Base-by-base conservation (phyloP, 2,113 vertebrate genomes). In the Aplodontia rufa region DNA sequence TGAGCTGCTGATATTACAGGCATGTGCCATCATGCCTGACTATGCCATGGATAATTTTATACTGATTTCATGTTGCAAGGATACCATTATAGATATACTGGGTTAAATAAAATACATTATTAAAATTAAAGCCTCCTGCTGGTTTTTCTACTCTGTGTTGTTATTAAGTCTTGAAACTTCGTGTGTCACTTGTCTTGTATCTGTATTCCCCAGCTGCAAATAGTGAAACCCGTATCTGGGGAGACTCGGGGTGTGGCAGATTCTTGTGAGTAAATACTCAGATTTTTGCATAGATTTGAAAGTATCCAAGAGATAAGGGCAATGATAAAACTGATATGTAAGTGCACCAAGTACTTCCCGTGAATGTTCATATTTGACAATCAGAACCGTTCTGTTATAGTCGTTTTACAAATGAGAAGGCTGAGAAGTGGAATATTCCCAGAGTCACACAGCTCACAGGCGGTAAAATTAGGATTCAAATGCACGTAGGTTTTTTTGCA, bases 211-310 rank as follows among this genome's bases (percentile, higher is more conserved):
- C n/a, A n/a, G n/a, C n/a, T n/a, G n/a, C n/a, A n/a, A n/a, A n/a
- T n/a, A n/a, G n/a, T n/a, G n/a, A n/a, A n/a, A n/a, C n/a, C n/a
- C n/a, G n/a, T n/a, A n/a, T n/a, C n/a, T n/a, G n/a, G n/a, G n/a
- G n/a, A n/a, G n/a, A n/a, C n/a, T n/a, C n/a, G n/a, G n/a, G n/a
- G n/a, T n/a, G n/a, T n/a, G n/a, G n/a, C n/a, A n/a, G n/a, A n/a
- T n/a, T n/a, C n/a, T n/a, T n/a, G n/a, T n/a, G n/a, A n/a, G n/a
- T 87, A 24, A 42, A 84, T 26, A 20, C 20, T 26, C 19, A 76
- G 24, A 5, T 3, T 60, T 9, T 19, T 4, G 0, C 13, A 74
- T 2, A 72, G 9, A 17, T 4, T 35, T 13, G 10, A 11, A 37
- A 30, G 45, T 20, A 1, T 16, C 32, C 75, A 42, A 35, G 16